Conservation (phyloP, 2,888 invertebrate species). For the Tetanocera ferruginea region DNA sequence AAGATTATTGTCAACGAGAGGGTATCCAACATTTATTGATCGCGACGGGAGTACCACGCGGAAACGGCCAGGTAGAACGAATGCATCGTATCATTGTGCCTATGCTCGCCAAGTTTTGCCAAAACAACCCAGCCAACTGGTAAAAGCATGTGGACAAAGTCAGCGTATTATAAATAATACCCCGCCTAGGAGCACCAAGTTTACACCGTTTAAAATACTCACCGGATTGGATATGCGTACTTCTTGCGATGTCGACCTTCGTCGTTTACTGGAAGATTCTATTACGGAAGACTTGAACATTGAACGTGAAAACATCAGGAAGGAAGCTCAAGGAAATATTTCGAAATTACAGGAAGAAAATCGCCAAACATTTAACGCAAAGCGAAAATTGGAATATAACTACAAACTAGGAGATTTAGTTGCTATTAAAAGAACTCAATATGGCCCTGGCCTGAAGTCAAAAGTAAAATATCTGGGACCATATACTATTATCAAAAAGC, state of each 20-base stretch:
- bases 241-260: not conserved
- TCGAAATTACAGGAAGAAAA: slow-evolving; percentile 31
- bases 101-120: not conserved
- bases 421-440: slow-evolving; percentile 43
- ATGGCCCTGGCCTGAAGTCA: slow-evolving; percentile 35
- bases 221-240: slow-evolving; percentile 33
- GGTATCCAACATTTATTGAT: slow-evolving; percentile 27
- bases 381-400: not conserved
- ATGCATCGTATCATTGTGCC: slow-evolving; percentile 39
- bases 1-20: slow-evolving; percentile 49
- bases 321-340: slow-evolving; percentile 27
- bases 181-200: slow-evolving; percentile 49
- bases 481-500: slow-evolving; percentile 17
- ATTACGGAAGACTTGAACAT: not conserved
- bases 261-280: not conserved
- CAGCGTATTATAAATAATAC: slow-evolving; percentile 50
- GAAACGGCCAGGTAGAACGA: slow-evolving; percentile 49
- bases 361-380: slow-evolving; percentile 13
- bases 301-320: slow-evolving; percentile 2
- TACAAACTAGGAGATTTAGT: slow-evolving; percentile 35
- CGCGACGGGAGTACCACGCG: slow-evolving; percentile 45
- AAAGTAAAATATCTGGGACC: slow-evolving; percentile 38
- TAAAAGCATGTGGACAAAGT: slow-evolving; percentile 25
- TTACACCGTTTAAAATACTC: slow-evolving; percentile 36
- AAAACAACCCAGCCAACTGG: slow-evolving; percentile 27